These are phyloP conservation scores for Gymnogyps californianus DNA, from an alignment of 2,113 vertebrate species.

Conservation along the genomic window DNA sequence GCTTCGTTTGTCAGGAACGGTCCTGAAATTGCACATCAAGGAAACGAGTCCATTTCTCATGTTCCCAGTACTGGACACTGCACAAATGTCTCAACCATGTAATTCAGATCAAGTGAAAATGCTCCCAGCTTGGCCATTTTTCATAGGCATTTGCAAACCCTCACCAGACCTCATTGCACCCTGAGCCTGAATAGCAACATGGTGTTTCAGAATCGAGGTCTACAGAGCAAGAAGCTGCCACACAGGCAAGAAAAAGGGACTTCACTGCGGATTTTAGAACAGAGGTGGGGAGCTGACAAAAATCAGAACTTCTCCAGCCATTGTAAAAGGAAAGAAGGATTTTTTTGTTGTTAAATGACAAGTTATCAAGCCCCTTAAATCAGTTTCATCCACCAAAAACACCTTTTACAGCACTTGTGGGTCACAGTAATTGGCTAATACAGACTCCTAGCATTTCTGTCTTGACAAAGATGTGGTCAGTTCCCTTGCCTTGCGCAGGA, in stretches of 20 bases:
- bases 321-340: background rate
- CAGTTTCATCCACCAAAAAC: background rate
- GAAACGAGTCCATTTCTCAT: slow-evolving; percentile 12
- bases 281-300: background rate
- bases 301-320: background rate
- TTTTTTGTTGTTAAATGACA: background rate
- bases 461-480: slow-evolving; percentile 53
- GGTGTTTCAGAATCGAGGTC: background rate
- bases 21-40: background rate
- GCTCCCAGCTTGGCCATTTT: background rate
- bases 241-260: background rate
- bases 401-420: background rate
- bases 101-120: background rate
- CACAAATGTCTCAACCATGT: background rate
- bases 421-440: background rate
- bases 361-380: background rate
- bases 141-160: background rate
- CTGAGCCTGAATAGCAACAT: background rate
- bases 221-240: background rate
- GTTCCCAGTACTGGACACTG: background rate
- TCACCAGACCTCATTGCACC: background rate
- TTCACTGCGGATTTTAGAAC: background rate
- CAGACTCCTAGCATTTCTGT: background rate
- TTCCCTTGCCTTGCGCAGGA: background rate
- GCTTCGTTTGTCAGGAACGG: slow-evolving; percentile 47